Percentiles rank a stretch among this genome's conserved stretches.
phyloP scores from a whole-genome alignment of 2,797 vertebrate species.

The Fratercula arctica region DNA sequence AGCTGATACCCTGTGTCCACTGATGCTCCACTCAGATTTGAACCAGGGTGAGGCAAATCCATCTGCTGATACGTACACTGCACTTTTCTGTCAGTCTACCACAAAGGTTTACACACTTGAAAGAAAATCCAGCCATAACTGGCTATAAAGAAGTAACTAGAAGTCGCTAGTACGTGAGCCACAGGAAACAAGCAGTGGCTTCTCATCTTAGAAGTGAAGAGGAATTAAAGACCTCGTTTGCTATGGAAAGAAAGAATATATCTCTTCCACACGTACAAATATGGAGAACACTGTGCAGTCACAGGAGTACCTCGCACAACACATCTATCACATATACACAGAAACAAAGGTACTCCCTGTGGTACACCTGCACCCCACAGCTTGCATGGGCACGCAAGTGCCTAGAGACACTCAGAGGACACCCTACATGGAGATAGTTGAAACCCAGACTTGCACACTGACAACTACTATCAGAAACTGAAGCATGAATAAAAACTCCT shows the following conservation, averaged over 20 bases:
- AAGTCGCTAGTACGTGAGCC: rapidly evolving
- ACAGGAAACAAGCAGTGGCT: neutral
- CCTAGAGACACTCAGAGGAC: neutral
- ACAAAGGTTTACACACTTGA: neutral
- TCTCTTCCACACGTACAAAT: neutral
- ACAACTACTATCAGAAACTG: neutral
- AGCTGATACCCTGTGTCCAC: neutral
- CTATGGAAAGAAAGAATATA: neutral
- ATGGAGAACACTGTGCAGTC: neutral
- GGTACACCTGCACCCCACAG: neutral
- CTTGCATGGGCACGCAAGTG: neutral
- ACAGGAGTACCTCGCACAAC: rapidly evolving
- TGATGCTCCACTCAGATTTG: neutral
- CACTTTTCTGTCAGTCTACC: neutral
- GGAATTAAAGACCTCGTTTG: neutral
- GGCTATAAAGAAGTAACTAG: neutral
- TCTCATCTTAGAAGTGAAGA: neutral
- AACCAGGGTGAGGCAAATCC: neutral
- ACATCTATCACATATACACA: rapidly evolving
- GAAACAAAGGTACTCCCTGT: neutral
- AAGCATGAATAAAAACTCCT: neutral
- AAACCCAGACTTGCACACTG: neutral
- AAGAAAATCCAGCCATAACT: neutral
- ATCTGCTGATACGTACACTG: neutral
- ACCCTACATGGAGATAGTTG: neutral